Evolutionary conservation across 2,888 invertebrate species (phyloP).

Genomic region (Phyllotreta striolata): DNA sequence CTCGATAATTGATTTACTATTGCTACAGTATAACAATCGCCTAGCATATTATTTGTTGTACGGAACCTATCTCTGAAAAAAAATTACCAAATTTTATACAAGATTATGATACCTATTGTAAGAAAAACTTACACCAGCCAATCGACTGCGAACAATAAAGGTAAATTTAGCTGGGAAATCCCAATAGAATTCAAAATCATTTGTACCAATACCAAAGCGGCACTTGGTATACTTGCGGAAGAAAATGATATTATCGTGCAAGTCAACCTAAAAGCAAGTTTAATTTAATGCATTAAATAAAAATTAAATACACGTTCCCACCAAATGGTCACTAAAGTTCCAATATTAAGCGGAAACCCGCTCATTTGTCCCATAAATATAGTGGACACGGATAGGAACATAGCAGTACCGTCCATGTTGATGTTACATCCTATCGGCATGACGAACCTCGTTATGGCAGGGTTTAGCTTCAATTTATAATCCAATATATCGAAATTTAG

Average conservation of each 20-base stretch:
- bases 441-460: constrained; percentile 85
- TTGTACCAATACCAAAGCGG: constrained; percentile 80
- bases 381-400: constrained; percentile 88
- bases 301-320: constrained; percentile 59
- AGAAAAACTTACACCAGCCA: constrained; percentile 84
- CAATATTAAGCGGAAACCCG: constrained; percentile 78
- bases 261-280: constrained; percentile 68
- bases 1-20: constrained; percentile 84
- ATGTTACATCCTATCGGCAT: constrained; percentile 91
- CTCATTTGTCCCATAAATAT: constrained; percentile 91
- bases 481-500: constrained; percentile 87
- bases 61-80: constrained; percentile 79
- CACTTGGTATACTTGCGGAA: constrained; percentile 86
- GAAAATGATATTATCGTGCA: constrained; percentile 90
- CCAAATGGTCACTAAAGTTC: constrained; percentile 88
- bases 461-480: constrained; percentile 81
- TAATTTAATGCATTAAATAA: not conserved
- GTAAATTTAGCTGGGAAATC: constrained; percentile 82
- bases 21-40: constrained; percentile 87
- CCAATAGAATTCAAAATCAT: constrained; percentile 85
- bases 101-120: too few relatives aligned
- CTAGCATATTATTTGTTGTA: constrained; percentile 88
- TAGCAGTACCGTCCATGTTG: constrained; percentile 91
- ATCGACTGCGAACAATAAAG: constrained; percentile 84
- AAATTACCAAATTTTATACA: constrained; percentile 1